Evolutionary conservation across 2,888 invertebrate species (phyloP), one percentile per base, ranked within the genome.

Genomic region (Cabera pusaria): DNA sequence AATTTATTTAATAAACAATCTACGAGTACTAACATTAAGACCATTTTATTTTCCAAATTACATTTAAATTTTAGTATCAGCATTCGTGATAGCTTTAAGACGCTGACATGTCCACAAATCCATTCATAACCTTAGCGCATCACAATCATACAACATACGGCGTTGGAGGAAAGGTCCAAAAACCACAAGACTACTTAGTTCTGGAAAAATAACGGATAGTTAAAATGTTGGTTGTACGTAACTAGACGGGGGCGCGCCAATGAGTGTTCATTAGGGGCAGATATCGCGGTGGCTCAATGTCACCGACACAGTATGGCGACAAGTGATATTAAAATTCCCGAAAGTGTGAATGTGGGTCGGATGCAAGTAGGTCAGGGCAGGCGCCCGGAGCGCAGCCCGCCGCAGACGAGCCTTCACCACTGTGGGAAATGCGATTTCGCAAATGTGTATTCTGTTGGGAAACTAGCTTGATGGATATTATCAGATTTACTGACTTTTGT

Each of bases 281-380:
- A 40, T 23, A 20, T 20, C 19, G 29, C 6, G 24, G 32, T 29
- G 10, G 25, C 20, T 37, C 23, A 37, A 36, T 41, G 24, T 39
- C 33, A 48, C 39, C 17, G 21, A 27, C 28, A 28, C 45, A 44
- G 51, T 42, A 44, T 45, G 45, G 38, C 29, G 38, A 44, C 49
- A 42, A 49, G 45, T 41, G 27, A 49, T 47, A 52, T 48, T 49
- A 52, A 49, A 52, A 52, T 52, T 49, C 41, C 49, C 49, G 34
- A 54, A 54, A 62, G 60, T 68, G 61, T 61, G 59, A 64, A 75
- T 76, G 64, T 72, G 68, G 74, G 70, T 70, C 72, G 73, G 62
- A 66, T 63, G 64, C 61, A 73, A 79, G 77, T 74, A 78, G 76
- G 79, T 78, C 78, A 79, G 77, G 63, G 47, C 58, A 49, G 51